phyloP scores from a whole-genome alignment of 2,888 invertebrate genomes.

The Acanthosepion lycidas region DNA sequence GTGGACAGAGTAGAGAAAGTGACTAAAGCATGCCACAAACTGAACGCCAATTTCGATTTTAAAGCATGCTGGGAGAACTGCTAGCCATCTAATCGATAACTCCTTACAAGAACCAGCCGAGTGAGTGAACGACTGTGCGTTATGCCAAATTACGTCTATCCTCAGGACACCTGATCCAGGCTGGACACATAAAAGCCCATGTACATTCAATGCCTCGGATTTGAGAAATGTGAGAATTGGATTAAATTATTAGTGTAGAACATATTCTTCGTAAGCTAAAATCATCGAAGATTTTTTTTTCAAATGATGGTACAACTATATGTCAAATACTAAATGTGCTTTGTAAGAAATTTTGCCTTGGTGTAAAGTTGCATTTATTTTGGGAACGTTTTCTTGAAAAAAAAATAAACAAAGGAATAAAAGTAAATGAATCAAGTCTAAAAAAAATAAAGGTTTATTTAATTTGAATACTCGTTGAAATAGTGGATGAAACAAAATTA shows the following conservation, averaged over 20 bases:
- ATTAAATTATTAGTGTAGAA: neutral
- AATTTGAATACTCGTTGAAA: no score
- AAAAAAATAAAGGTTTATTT: no score
- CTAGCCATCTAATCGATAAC: neutral
- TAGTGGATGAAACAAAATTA: no score
- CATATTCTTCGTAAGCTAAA: neutral
- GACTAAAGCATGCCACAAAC: neutral
- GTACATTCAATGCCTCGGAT: neutral
- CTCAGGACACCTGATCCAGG: neutral
- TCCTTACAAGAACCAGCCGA: neutral
- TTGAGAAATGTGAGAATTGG: neutral
- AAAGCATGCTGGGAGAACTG: neutral
- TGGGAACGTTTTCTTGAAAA: no score
- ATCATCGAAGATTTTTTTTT: no score
- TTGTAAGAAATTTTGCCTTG: no score
- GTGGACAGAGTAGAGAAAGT: neutral
- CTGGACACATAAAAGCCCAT: neutral
- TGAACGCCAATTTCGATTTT: neutral
- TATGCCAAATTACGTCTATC: neutral
- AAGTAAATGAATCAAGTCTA: no score
- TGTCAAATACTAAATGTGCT: no score
- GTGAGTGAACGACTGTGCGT: neutral
- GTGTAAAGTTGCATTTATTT: no score
- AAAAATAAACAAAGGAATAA: no score
- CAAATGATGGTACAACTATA: no score